Percentiles rank a stretch among this genome's conserved stretches.
Conservation (phyloP, 2,113 vertebrate species). For the Lophotis ruficrista region DNA sequence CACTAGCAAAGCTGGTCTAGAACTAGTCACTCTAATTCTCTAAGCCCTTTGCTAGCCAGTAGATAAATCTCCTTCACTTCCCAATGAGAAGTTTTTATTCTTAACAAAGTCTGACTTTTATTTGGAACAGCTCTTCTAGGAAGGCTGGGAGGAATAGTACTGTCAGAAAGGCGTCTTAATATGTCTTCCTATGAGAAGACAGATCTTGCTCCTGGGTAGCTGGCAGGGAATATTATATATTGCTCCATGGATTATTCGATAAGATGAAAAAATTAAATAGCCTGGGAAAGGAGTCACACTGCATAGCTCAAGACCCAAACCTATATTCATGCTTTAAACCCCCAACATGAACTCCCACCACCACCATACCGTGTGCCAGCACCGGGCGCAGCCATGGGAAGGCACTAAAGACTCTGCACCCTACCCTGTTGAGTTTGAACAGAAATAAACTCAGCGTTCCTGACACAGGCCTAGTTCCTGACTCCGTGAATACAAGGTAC, state of each 20-base stretch:
- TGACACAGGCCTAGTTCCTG: not conserved
- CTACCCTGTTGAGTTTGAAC: not conserved
- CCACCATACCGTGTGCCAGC: not conserved
- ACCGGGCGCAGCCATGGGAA: not conserved
- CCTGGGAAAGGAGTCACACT: not conserved
- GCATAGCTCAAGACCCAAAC: not conserved
- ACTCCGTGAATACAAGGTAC: conserved; percentile 22
- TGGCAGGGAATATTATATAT: not conserved
- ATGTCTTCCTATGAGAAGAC: not conserved
- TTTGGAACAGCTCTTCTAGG: not conserved
- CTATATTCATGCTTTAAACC: not conserved
- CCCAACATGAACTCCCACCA: not conserved
- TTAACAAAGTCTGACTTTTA: not conserved
- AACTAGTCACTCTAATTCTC: not conserved
- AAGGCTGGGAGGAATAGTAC: not conserved
- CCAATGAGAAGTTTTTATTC: not conserved
- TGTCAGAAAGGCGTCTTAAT: not conserved
- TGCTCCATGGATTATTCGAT: not conserved
- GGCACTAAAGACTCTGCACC: not conserved
- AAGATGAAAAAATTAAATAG: not conserved
- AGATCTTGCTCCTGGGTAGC: not conserved
- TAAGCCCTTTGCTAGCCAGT: not conserved
- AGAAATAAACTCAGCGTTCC: conserved; percentile 10
- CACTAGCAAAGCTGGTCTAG: not conserved
- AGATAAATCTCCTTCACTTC: not conserved